Percentiles rank a stretch among this genome's conserved stretches.
Conservation (phyloP, 2,797 vertebrate genomes). For the Chiroxiphia lanceolata region DNA sequence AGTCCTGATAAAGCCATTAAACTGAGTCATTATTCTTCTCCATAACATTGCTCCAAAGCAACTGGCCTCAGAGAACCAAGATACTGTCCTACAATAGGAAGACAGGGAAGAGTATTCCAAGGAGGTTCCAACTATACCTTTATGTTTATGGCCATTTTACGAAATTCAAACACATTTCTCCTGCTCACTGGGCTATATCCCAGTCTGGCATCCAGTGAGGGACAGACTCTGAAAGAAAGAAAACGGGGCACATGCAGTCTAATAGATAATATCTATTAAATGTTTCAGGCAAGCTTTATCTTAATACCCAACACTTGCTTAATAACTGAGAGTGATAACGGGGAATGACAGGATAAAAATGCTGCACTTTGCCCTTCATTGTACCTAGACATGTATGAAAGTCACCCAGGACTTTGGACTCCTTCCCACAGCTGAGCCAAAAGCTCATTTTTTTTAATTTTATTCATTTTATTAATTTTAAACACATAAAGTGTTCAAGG, state of each 20-base stretch:
- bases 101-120: not conserved
- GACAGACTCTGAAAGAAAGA: conserved; percentile 30
- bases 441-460: not conserved
- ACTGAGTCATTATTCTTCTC: not conserved
- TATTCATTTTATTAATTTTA: not conserved
- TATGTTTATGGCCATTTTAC: conserved; percentile 60
- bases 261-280: not conserved
- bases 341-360: not conserved
- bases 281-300: not conserved
- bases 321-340: not conserved
- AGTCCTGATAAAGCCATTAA: not conserved
- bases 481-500: not conserved
- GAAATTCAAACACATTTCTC: conserved; percentile 57
- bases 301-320: not conserved
- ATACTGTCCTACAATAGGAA: not conserved
- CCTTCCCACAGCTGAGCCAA: not conserved
- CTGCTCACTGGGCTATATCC: conserved; percentile 17
- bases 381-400: not conserved
- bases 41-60: not conserved
- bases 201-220: conserved; percentile 23
- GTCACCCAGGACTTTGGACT: not conserved
- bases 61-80: not conserved
- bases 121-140: conserved; percentile 14
- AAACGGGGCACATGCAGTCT: not conserved
- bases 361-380: not conserved